Base-by-base conservation (phyloP, 2,888 invertebrate genomes). In the Tipula vernalis region DNA sequence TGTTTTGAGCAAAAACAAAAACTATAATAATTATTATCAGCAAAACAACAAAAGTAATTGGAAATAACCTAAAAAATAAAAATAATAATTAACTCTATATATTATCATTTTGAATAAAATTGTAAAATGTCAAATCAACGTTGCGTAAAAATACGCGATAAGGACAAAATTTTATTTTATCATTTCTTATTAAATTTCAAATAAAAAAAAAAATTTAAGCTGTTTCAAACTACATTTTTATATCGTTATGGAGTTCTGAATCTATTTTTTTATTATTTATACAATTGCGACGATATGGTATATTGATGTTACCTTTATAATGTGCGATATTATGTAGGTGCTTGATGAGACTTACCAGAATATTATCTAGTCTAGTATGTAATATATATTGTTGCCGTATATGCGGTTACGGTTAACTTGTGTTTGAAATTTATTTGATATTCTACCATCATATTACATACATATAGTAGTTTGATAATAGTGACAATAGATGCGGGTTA, bases 91-190 rank as follows among this genome's bases (percentile, higher is more conserved):
- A 71, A 71, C 71, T 71, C 18, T 71, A 47, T 47, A 47, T 47
- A 47, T 8, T 71, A 71, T 71, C 71, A 71, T 71, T 71, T 71
- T 28, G 71, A 71, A 71, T 71, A 71, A 71, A 71, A 71, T 71
- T 71, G 71, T 71, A 71, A 71, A 71, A 44, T 86, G 86, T 86
- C 86, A 86, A 86, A 86, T 86, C 86, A 86, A 41, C 86, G 86
- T 86, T 71, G 86, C 86, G 86, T 86, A 86, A 86, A 51, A 86
- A 86, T 84, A 84, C 84, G 84, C 84, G 84, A 84, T 84, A 84
- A 36, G 84, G 13, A 71, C 71, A 71, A 28, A 57, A 71, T 71
- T 71, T 57, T 18, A 57, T 57, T 18, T 71, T 71, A 71, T 28
- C 51, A 71, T 71, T 71, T 71, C 71, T 71, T 71, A 71, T 71